These are phyloP conservation scores for Lysandra coridon DNA, from an alignment of 2,888 invertebrate species.

Conservation along the genomic window DNA sequence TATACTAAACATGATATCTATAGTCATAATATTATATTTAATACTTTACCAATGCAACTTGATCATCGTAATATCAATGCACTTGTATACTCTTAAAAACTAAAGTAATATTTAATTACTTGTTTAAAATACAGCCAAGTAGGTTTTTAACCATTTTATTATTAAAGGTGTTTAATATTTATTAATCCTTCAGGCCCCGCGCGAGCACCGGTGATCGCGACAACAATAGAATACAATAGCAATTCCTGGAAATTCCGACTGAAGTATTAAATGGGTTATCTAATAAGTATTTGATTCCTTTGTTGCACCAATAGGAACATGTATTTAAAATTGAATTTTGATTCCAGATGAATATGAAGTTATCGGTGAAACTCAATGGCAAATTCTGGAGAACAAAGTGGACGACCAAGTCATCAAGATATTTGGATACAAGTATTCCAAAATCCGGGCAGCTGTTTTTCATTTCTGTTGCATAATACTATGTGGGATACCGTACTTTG, in stretches of 20 bases:
- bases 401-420: conserved; percentile 73
- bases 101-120: background rate
- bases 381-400: conserved; percentile 73
- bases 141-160: too few relatives aligned
- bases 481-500: conserved; percentile 80
- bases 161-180: too few relatives aligned
- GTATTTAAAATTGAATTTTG: conserved; percentile 31
- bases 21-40: background rate
- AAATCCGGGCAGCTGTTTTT: conserved; percentile 67
- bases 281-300: too few relatives aligned
- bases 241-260: too few relatives aligned
- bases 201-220: too few relatives aligned
- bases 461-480: conserved; percentile 73
- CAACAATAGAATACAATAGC: too few relatives aligned
- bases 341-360: conserved; percentile 79
- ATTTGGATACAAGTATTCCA: conserved; percentile 75
- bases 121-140: background rate
- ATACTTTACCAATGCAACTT: background rate
- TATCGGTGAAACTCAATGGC: conserved; percentile 78
- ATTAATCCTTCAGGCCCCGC: too few relatives aligned
- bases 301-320: too few relatives aligned
- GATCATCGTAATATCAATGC: background rate
- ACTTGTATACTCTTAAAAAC: background rate
- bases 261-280: too few relatives aligned
- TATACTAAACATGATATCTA: background rate